Evolutionary conservation across 1,140 invertebrate genomes (phyloP), one percentile per base, ranked within the genome.

Genomic region (Drosophila oshimai): DNA sequence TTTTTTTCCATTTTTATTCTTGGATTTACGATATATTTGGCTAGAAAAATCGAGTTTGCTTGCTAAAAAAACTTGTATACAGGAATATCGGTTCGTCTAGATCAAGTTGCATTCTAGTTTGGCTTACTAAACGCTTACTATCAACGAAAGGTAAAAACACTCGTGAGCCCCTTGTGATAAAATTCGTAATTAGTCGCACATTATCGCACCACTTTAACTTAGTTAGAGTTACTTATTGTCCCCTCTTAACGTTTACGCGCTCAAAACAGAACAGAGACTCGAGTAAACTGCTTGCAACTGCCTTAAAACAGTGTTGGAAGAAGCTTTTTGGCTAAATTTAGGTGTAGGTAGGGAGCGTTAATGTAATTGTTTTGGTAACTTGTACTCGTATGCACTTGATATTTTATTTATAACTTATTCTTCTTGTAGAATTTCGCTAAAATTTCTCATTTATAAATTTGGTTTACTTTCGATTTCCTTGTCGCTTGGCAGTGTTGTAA

Each of bases 221-320:
- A 67, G 60, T 67, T 67, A 50, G 41, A 67, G 62, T 67, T 67
- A 65, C 60, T 67, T 67, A 67, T 67, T 67, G 60, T 67, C 62
- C 60, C 57, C 62, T 65, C 61, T 22, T 49, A 65, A 65, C 44
- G 55, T 62, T 28, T 29, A 61, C 31, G 33, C 34, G 20, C 62
- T 39, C 17, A 61, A 50, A 67, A 31, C 20, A 31, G 1, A 41
- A 64, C 18, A n/a, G 7, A 57, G 24, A 62, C 36, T 24, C n/a
- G 29, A 15, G 28, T 37, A 34, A 60, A 15, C 15, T 54, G 29
- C 29, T 53, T 34, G 20, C 17, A 26, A 49, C 17, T 49, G 46
- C 18, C 12, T 49, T 6, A 20, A 58, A 39, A 55, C 28, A 55
- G 46, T 62, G 6, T 33, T 64, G 58, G 42, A 33, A 65, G 28